phyloP scores from a whole-genome alignment of 2,113 vertebrate genomes.

The Hucho hucho region DNA sequence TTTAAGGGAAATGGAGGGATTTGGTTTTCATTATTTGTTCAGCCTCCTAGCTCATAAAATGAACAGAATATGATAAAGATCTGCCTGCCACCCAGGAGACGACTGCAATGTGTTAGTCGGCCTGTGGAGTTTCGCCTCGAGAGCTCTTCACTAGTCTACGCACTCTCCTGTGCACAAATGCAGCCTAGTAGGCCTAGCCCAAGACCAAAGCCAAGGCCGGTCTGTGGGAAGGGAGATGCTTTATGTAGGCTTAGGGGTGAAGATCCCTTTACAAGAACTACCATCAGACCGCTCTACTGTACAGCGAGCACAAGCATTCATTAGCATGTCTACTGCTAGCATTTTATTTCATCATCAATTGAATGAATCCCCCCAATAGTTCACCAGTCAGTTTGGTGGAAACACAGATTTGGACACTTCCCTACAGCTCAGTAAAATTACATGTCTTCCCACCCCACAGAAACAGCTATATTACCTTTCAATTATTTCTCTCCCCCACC shows the following conservation, averaged over 20 bases:
- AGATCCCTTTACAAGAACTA: constrained; percentile 26
- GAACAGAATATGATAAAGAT: constrained; percentile 45
- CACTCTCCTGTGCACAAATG: constrained; percentile 12
- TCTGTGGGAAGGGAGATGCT: constrained; percentile 13
- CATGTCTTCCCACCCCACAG: not conserved
- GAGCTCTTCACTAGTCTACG: constrained; percentile 18
- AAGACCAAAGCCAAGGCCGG: not conserved
- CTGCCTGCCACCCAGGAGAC: constrained; percentile 39
- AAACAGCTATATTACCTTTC: not conserved
- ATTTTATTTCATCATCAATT: constrained; percentile 31
- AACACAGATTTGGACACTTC: constrained; percentile 19
- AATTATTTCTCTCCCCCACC: constrained; percentile 10
- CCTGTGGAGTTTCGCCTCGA: constrained; percentile 24
- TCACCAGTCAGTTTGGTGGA: constrained; percentile 10
- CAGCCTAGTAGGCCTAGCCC: not conserved
- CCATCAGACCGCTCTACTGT: constrained; percentile 12
- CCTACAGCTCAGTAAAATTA: constrained; percentile 25
- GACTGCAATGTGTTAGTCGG: constrained; percentile 20
- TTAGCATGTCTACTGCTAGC: constrained; percentile 37
- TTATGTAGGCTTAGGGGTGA: constrained; percentile 14
- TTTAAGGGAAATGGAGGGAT: not conserved
- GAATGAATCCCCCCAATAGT: constrained; percentile 10
- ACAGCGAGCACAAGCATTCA: constrained; percentile 27
- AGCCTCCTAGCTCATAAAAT: constrained; percentile 26
- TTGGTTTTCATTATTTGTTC: constrained; percentile 19